Evolutionary conservation across 2,113 vertebrate genomes (phyloP), one percentile per base, ranked within the genome.

Genomic region (Actenoides hombroni): DNA sequence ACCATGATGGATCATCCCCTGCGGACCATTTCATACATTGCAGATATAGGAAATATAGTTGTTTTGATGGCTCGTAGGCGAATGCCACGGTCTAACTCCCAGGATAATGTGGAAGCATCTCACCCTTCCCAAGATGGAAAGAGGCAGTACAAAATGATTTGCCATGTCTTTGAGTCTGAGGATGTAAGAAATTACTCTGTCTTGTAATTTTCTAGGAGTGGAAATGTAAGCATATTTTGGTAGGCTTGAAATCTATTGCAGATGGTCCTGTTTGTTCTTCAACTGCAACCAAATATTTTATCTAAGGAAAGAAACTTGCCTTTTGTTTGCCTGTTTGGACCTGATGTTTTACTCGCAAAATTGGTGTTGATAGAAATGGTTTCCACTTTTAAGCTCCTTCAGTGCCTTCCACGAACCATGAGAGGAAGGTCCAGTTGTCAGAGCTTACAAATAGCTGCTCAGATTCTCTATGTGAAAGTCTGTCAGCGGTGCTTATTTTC

Each of bases 1-100:
- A 99, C 98, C 4, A 99, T 99, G 99, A 99, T 99, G 99, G 99
- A 99, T 97, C 99, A 99, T 95, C 99, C 99, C n/a, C 95, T 99
- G 96, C 96, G 98, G 94, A 99, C 99, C 96, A 99, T 99, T 91
- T 99, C 99, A 64, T 99, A 99, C 96, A 99, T 99, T 26, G 99
- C 99, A 7, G 99, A 99, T 97, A 99, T 99, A 3, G 99, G 99
- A 37, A 99, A 99, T 96, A 99, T 99, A 6, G 99, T 99, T 29
- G 99, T 99, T 76, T 96, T 99, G 95, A 99, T 99, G 99, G 99
- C 99, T 57, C 98, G 99, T 28, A 98, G 99, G 68, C 97, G 99
- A 92, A 99, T 99, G 99, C 98, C 99, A 39, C 98, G 98, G 31
- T 98, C 98, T 11, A 99, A 99, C 96, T 99, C 99, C 81, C 98